Percentiles rank a stretch among this genome's conserved stretches.
Evolutionary conservation across 64 coral and sea anemone genomes (phyloP).

Genomic region (Actinia tenebrosa): DNA sequence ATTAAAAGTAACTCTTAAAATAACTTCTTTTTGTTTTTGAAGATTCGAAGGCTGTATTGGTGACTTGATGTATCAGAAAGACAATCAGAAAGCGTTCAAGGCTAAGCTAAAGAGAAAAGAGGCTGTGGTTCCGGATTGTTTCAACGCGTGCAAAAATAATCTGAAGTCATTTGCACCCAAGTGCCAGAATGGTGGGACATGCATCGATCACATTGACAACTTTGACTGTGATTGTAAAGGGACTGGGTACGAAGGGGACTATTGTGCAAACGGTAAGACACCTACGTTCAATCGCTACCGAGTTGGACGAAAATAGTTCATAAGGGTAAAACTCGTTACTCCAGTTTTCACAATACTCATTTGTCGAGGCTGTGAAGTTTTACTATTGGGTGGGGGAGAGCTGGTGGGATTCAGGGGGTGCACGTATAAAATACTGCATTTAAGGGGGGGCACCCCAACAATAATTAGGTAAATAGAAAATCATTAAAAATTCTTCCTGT

Average conservation of each 20-base stretch:
- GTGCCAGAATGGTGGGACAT: slow-evolving; percentile 35
- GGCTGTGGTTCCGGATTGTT: slow-evolving; percentile 24
- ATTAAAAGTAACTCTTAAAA: neutral
- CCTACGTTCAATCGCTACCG: no score
- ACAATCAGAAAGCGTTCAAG: slow-evolving; percentile 20
- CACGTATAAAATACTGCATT: no score
- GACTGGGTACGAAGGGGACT: slow-evolving; percentile 44
- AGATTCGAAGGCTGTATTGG: slow-evolving; percentile 74
- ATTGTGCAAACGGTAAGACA: slow-evolving; percentile 12
- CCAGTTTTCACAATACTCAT: no score
- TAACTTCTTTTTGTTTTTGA: neutral
- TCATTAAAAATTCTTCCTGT: no score
- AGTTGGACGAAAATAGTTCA: no score
- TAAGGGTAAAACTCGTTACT: no score
- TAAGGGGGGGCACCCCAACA: no score
- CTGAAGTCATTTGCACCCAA: neutral
- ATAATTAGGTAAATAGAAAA: no score
- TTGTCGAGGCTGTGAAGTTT: no score
- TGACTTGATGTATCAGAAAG: slow-evolving; percentile 23
- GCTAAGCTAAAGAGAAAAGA: slow-evolving; percentile 15
- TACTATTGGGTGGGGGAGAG: no score
- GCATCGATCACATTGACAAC: slow-evolving; percentile 28
- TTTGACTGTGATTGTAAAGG: slow-evolving; percentile 51
- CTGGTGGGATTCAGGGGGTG: no score
- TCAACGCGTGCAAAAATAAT: slow-evolving; percentile 26